Conservation (phyloP, 2,797 vertebrate genomes). For the Fringilla coelebs region DNA sequence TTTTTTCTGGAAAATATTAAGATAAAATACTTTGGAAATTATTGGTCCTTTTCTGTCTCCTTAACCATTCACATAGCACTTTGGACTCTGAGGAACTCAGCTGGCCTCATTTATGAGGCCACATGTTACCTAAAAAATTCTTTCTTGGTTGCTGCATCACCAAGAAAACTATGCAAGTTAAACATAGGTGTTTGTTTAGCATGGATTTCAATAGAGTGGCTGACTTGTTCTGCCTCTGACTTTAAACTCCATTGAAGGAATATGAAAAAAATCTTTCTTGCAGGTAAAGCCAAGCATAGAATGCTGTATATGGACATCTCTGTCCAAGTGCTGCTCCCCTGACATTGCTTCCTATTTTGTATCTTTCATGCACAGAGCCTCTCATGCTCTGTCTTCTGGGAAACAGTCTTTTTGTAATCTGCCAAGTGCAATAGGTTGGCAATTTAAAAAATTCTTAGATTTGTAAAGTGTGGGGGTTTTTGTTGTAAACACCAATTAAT, state of each 20-base stretch:
- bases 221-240: background rate
- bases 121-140: background rate
- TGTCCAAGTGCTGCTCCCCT: background rate
- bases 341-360: background rate
- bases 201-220: background rate
- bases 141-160: background rate
- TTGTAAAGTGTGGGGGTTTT: background rate
- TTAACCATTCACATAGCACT: background rate
- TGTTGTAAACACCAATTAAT: constrained; percentile 8
- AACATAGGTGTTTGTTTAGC: background rate
- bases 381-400: background rate
- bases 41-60: background rate
- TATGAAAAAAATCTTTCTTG: background rate
- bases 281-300: background rate
- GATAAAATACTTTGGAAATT: background rate
- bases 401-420: background rate
- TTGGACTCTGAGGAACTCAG: background rate
- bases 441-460: background rate
- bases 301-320: background rate
- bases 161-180: background rate
- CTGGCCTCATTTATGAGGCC: background rate
- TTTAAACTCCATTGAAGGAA: background rate
- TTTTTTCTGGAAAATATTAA: background rate
- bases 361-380: background rate
- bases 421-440: background rate